A percentile compares a stretch with the other conserved stretches of the same genome.
Evolutionary conservation across 2,797 vertebrate species (phyloP).

Genomic region (Vireo griseus): DNA sequence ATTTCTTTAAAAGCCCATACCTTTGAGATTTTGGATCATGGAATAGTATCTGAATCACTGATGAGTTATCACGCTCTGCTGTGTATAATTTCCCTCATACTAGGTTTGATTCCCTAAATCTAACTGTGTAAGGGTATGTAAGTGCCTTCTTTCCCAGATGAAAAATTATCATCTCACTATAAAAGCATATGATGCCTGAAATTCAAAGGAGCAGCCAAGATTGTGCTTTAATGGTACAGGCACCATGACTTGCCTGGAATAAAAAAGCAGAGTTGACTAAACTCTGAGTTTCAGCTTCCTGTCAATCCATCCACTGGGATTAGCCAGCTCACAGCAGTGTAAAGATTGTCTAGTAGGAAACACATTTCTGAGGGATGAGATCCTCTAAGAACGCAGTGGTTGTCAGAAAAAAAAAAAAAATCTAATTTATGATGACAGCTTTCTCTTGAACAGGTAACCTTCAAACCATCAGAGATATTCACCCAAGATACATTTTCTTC

Average conservation of each 20-base stretch:
- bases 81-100: background rate
- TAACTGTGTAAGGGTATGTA: background rate
- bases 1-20: background rate
- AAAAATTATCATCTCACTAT: background rate
- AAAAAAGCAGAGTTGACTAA: background rate
- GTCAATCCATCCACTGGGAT: background rate
- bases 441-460: background rate
- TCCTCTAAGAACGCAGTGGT: background rate
- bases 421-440: background rate
- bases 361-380: background rate
- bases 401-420: background rate
- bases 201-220: background rate
- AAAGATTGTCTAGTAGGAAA: background rate
- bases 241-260: background rate
- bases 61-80: background rate
- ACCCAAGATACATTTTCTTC: background rate
- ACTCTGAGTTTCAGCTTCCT: background rate
- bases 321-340: background rate
- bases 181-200: background rate
- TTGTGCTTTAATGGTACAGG: background rate
- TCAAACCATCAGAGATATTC: background rate
- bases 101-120: background rate
- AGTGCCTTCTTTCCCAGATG: background rate
- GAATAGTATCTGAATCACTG: background rate
- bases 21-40: background rate